Evolutionary conservation across 1,140 invertebrate genomes (phyloP).

Genomic region (Drosophila hydei): DNA sequence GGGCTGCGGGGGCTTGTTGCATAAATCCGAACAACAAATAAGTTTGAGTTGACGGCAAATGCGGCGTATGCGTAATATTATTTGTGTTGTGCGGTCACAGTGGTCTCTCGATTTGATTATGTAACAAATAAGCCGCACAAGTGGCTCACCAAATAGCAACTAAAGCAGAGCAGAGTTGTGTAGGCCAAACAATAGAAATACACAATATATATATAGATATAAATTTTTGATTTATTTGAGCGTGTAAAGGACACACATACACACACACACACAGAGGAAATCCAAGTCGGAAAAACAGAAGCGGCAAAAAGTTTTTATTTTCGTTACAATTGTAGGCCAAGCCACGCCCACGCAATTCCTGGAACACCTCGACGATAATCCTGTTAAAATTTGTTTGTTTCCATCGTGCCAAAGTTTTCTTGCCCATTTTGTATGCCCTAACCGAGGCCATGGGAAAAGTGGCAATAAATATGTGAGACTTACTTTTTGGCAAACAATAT

Average conservation of each 20-base stretch:
- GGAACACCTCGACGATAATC: conserved; percentile 70
- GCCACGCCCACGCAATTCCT: conserved; percentile 16
- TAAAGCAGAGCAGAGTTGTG: conserved; percentile 30
- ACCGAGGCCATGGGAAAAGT: neutral
- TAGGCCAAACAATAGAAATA: conserved; percentile 49
- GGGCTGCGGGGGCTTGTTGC: neutral
- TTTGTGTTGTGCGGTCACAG: conserved; percentile 54
- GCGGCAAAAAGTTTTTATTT: conserved; percentile 61
- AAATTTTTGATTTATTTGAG: conserved; percentile 81
- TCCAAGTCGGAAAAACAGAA: conserved; percentile 70
- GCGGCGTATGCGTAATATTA: conserved; percentile 80
- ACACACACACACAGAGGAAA: conserved; percentile 32
- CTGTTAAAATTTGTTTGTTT: conserved; percentile 81
- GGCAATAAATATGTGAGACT: no score
- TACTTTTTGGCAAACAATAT: no score
- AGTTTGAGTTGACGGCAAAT: conserved; percentile 49
- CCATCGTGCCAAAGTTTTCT: conserved; percentile 64
- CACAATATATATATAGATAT: conserved; percentile 24
- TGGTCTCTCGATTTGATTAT: conserved; percentile 71
- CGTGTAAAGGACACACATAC: conserved; percentile 61
- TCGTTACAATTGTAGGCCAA: conserved; percentile 61
- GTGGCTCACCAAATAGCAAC: conserved; percentile 52
- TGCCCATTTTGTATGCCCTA: conserved; percentile 7
- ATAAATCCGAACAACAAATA: conserved; percentile 55
- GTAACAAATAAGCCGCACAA: conserved; percentile 79